Base-by-base conservation (phyloP, 2,888 invertebrate genomes). In the Drosophila meridionalis region DNA sequence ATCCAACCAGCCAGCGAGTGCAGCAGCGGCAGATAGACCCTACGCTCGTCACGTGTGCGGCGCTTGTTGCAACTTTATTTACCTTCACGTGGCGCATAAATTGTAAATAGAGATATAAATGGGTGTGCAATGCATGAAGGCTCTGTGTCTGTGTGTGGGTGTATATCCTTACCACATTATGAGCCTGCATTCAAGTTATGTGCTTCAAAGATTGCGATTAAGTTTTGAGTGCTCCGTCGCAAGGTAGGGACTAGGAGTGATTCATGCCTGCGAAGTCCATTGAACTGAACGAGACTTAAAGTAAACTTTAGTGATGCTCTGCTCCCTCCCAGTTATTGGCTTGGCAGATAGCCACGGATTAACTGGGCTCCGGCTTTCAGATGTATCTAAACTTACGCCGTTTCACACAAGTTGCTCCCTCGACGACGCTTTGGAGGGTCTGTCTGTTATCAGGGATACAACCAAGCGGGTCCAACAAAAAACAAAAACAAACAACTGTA, bases 61-160 rank as follows among this genome's bases (percentile, higher is more conserved):
- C 52, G 70, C 86, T 77, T 83, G 74, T 74, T 82, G 83, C 83
- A 83, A 83, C 82, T 80, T 78, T 87, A 87, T 84, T 87, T 87
- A 84, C 84, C 85, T 82, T 73, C 73, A 80, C 80, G 70, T 74
- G 75, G 65, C 69, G 79, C 83, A 85, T 81, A 85, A 87, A 83
- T 85, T 85, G 79, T 76, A 82, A 80, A 87, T 84, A 85, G 71
- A 85, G 83, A 85, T 69, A 76, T 73, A 72, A 72, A 70, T 67
- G 79, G 34, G 62, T 75, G 60, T 69, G 74, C 74, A 66, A 43
- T 57, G 50, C 32, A 43, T 36, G 20, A 28, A 47, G 65, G 36
- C 42, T 43, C 56, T 34, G 28, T 42, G 7, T 28, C 14, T 28
- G 8, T 55, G 38, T 26, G 40, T 30, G 42, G 32, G 53, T 32